Conservation (phyloP, 2,797 vertebrate genomes). For the Catamblyrhynchus diadema region DNA sequence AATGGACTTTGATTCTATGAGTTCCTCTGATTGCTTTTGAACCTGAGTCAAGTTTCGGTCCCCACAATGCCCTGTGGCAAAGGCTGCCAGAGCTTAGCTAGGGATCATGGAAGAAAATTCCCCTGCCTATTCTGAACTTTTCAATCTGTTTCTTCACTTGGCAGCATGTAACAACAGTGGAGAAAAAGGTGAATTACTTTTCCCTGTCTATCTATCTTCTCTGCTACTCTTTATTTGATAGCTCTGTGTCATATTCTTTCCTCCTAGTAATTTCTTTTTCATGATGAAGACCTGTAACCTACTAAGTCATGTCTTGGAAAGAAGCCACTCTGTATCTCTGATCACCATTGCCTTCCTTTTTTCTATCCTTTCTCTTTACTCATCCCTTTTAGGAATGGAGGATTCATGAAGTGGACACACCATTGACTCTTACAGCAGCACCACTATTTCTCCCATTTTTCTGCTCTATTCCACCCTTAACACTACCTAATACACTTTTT, state of each 20-base stretch:
- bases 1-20: not conserved
- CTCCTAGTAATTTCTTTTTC: not conserved
- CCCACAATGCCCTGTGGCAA: fast-evolving
- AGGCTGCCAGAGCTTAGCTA: not conserved
- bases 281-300: not conserved
- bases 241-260: not conserved
- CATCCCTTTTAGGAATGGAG: not conserved
- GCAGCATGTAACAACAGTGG: not conserved
- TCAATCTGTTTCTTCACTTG: not conserved
- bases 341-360: not conserved
- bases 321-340: not conserved
- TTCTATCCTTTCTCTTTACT: not conserved
- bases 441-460: not conserved
- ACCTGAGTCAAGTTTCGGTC: not conserved
- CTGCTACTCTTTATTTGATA: not conserved
- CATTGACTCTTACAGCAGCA: fast-evolving
- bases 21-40: not conserved
- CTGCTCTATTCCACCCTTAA: not conserved
- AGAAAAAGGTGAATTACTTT: not conserved
- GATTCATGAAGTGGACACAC: not conserved
- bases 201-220: not conserved
- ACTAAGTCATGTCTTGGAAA: not conserved
- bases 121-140: not conserved
- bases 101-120: not conserved
- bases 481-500: not conserved